Conservation (phyloP, 2,888 invertebrate genomes). For the Pedicia rivosa region DNA sequence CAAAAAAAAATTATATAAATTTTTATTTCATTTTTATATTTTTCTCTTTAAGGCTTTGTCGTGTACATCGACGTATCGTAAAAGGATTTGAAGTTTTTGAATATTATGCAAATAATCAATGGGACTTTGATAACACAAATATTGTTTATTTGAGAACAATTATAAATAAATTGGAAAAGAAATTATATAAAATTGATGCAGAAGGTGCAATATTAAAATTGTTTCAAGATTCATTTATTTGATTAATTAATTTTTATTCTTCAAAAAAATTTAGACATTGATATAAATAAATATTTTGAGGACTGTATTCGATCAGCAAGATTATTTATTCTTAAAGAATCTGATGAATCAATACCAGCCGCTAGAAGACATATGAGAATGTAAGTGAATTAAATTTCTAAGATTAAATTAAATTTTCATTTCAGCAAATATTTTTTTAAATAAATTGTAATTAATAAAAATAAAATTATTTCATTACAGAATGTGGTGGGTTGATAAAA, state of each 20-base stretch:
- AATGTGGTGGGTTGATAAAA: slow-evolving; percentile 71
- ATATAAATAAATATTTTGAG: slow-evolving; percentile 68
- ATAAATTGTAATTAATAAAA: background rate
- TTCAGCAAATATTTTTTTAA: background rate
- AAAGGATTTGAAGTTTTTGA: slow-evolving; percentile 82
- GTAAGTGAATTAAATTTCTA: slow-evolving; percentile 35
- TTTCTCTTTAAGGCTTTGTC: slow-evolving; percentile 46
- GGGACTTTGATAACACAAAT: slow-evolving; percentile 68
- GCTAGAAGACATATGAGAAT: slow-evolving; percentile 64
- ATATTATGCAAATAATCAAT: slow-evolving; percentile 83
- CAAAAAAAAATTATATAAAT: background rate
- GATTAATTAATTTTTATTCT: background rate
- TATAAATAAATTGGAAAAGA: slow-evolving; percentile 47
- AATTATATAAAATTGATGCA: slow-evolving; percentile 53
- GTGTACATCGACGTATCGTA: slow-evolving; percentile 65
- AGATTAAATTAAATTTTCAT: background rate
- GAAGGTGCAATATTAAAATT: no score
- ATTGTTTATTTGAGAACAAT: slow-evolving; percentile 37
- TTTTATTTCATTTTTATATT: background rate
- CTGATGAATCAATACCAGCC: slow-evolving; percentile 61
- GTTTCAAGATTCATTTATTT: background rate
- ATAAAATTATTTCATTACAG: slow-evolving; percentile 36
- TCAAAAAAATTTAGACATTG: slow-evolving; percentile 34
- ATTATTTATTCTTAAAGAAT: slow-evolving; percentile 65
- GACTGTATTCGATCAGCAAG: slow-evolving; percentile 68